Evolutionary conservation across 2,113 vertebrate species (phyloP).

Genomic region (Ictalurus punctatus): DNA sequence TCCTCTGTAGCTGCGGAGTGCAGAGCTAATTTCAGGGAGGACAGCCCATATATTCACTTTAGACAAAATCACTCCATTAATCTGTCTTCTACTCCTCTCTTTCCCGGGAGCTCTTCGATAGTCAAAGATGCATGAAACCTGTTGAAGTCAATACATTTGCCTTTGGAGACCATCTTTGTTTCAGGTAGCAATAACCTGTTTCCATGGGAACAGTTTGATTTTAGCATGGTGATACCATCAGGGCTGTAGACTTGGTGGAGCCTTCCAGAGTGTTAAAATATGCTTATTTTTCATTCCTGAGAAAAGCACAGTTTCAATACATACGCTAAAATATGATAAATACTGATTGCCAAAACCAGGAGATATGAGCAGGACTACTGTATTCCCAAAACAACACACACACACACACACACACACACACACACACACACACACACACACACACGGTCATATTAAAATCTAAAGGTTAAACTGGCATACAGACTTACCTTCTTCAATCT

Average conservation of each 20-base stretch:
- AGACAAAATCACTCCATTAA: conserved; percentile 52
- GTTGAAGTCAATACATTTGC: conserved; percentile 53
- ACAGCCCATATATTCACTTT: conserved; percentile 47
- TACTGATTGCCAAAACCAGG: not conserved
- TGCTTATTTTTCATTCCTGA: conserved; percentile 17
- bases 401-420: not conserved
- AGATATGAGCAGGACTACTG: not conserved
- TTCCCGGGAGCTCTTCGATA: conserved; percentile 30
- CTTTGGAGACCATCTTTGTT: conserved; percentile 58
- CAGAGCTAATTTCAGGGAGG: conserved; percentile 23
- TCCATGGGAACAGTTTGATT: conserved; percentile 55
- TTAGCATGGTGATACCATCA: conserved; percentile 30
- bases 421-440: not conserved
- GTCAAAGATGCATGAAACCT: conserved; percentile 45
- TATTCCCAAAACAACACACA: not conserved
- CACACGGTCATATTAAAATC: not conserved
- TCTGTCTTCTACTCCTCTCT: conserved; percentile 21
- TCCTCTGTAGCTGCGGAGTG: conserved; percentile 21
- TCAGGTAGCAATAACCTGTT: conserved; percentile 52
- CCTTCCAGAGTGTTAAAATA: conserved; percentile 45
- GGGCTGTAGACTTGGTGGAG: conserved; percentile 49
- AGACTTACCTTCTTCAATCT: not conserved
- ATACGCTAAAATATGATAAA: not conserved
- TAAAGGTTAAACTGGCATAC: not conserved
- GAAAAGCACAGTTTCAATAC: conserved; percentile 14